Conservation (phyloP, 2,797 vertebrate species). For the Pangasius sanitwongsei region DNA sequence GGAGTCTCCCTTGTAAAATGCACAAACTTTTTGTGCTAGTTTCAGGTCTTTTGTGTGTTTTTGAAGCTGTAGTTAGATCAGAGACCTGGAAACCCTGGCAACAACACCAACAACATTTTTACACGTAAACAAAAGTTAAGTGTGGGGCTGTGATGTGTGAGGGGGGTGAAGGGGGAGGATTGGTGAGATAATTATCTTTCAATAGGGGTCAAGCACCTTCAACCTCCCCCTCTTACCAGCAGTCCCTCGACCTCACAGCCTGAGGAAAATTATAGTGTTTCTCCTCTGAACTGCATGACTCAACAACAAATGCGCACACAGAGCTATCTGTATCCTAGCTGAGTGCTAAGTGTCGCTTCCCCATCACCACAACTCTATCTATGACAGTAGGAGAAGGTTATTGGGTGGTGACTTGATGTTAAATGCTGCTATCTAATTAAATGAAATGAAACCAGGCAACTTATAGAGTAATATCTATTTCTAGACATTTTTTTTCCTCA, state of each 20-base stretch:
- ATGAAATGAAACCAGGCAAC: background rate
- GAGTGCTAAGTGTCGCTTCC: background rate
- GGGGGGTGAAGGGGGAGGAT: constrained; percentile 21
- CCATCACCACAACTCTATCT: background rate
- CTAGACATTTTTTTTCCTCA: background rate
- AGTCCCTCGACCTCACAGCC: background rate
- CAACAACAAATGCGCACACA: background rate
- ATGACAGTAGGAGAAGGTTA: background rate
- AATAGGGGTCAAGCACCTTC: constrained; percentile 47
- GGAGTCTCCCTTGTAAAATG: background rate
- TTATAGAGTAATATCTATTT: background rate
- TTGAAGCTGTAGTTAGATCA: background rate
- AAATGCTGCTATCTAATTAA: background rate
- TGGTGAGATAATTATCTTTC: constrained; percentile 45
- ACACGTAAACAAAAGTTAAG: constrained; percentile 47
- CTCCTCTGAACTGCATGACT: constrained; percentile 12
- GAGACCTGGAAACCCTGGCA: background rate
- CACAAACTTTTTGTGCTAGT: background rate
- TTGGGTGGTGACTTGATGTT: background rate
- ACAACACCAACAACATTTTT: constrained; percentile 19
- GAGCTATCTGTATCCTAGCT: background rate
- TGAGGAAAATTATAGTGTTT: background rate
- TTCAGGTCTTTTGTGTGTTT: background rate
- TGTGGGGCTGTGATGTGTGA: constrained; percentile 48
- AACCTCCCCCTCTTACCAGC: background rate